Base-by-base conservation (phyloP, 2,888 invertebrate species). In the Acanthosoma haemorrhoidale region DNA sequence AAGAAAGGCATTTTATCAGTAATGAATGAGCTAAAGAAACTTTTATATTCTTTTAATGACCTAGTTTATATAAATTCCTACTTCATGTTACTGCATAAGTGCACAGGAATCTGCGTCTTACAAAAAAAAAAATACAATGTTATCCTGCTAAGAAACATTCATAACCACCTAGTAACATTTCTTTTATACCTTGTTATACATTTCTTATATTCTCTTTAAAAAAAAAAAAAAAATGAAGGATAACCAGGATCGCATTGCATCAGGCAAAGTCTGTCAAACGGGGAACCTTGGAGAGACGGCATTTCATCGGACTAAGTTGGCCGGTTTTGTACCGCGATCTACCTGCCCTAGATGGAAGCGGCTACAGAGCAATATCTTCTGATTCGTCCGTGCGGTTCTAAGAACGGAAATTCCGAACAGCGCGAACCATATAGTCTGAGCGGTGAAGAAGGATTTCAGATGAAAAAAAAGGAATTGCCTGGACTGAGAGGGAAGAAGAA, bases 251-350 rank as follows among this genome's bases (percentile, higher is more conserved):
- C 2, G 29, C 25, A 51, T 51, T 51, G 51, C 51, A 25, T n/a
- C 25, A 51, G 25, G n/a, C 29, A n/a, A 51, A 25, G 51, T 51
- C 51, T 51, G 51, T 51, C 51, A 25, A 51, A 51, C 18, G 51
- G 29, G n/a, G 51, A 51, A 51, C 51, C 51, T 51, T 51, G 51
- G 25, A 51, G 25, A 51, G n/a, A 51, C 51, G 25, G 25, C 51
- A 51, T 51, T 51, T 51, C 51, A 51, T 13, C 51, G 3, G n/a
- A n/a, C 4, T 51, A 51, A 51, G 51, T 51, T 51, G n/a, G 21
- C 51, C 51, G 51, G 4, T 21, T 51, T 25, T 25, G 51, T 25
- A 13, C 5, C 1, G n/a, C 1, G 51, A 51, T 51, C 51, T 51
- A 25, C 51, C 51, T 51, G 51, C 51, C 51, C 5, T 25, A 51